Conservation (phyloP, 2,888 invertebrate species). For the Conchocele bisecta region DNA sequence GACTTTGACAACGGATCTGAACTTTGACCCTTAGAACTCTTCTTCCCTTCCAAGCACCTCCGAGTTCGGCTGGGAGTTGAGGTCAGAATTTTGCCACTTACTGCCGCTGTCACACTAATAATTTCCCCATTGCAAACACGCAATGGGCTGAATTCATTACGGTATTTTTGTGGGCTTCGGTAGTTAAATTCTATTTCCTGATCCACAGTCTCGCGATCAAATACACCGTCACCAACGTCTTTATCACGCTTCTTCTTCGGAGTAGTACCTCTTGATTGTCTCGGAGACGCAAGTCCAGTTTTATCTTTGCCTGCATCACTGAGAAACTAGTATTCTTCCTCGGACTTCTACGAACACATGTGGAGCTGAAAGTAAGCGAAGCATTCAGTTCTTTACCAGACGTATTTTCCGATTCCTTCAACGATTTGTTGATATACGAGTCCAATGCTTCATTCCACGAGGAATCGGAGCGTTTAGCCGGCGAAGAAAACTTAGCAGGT, state of each 20-base stretch:
- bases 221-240: neutral
- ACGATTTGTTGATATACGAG: conserved; percentile 61
- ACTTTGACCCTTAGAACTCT: too few species aligned
- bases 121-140: conserved; percentile 22
- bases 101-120: too few species aligned
- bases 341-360: conserved; percentile 37
- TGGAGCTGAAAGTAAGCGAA: conserved; percentile 23
- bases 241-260: conserved; percentile 11
- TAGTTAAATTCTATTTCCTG: conserved; percentile 66
- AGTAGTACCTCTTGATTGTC: too few species aligned
- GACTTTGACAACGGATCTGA: too few species aligned
- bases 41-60: neutral
- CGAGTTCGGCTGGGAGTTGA: conserved; percentile 18
- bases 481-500: conserved; percentile 62
- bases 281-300: too few species aligned
- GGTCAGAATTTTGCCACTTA: conserved; percentile 11
- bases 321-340: conserved; percentile 9
- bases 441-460: conserved; percentile 73
- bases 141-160: conserved; percentile 45
- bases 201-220: conserved; percentile 54
- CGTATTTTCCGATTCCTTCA: conserved; percentile 22
- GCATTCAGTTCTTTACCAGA: conserved; percentile 14
- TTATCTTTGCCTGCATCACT: too few species aligned
- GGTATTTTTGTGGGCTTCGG: conserved; percentile 64
- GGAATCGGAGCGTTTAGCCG: conserved; percentile 67